Evolutionary conservation across 2,113 vertebrate species (phyloP).

Genomic region (Choloepus hoffmanni): DNA sequence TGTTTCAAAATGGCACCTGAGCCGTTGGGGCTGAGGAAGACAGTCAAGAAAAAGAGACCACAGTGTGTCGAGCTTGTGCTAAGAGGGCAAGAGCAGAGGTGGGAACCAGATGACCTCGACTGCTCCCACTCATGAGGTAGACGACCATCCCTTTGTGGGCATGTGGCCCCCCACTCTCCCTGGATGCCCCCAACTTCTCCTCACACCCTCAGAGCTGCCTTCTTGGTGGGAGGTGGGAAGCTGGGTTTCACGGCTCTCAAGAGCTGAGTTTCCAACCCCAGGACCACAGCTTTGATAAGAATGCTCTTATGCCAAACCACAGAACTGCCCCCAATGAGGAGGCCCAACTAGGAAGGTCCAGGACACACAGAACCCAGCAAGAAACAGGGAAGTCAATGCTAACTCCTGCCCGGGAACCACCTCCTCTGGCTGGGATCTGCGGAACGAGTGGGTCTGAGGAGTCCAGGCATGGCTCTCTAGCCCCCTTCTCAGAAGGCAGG

Average conservation of each 20-base stretch:
- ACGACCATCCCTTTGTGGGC: not conserved
- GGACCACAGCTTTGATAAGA: not conserved
- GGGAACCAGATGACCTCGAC: not conserved
- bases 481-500: not conserved
- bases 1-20: not conserved
- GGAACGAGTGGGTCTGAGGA: not conserved
- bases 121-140: not conserved
- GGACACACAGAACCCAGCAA: not conserved
- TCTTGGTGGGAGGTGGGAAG: fast-evolving
- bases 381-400: not conserved
- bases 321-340: not conserved
- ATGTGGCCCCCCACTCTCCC: not conserved
- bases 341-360: not conserved
- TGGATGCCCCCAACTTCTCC: not conserved
- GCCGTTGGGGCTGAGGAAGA: not conserved
- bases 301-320: not conserved
- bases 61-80: not conserved
- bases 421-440: not conserved
- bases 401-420: not conserved
- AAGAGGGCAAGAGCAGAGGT: not conserved
- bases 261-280: not conserved
- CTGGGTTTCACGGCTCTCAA: not conserved
- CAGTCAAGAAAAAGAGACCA: not conserved
- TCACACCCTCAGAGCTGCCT: not conserved
- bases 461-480: not conserved